Base-by-base conservation (phyloP, 2,113 vertebrate genomes). In the Stictonetta naevosa region DNA sequence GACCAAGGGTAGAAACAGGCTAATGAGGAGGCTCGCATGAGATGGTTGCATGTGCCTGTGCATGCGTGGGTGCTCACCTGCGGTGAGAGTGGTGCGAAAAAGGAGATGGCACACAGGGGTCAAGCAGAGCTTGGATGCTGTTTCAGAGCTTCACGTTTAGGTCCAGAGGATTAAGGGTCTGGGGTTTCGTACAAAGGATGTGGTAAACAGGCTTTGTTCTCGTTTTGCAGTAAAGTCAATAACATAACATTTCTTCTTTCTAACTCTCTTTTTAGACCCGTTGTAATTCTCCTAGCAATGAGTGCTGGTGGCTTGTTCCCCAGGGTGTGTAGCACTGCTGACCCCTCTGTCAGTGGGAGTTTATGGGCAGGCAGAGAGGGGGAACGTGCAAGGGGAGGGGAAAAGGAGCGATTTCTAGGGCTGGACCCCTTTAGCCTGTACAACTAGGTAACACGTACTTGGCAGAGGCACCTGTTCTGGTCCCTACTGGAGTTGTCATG, bases 161-260 rank as follows among this genome's bases (percentile, higher is more conserved):
- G 23, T 74, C 23, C 59, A 48, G 46, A 55, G n/a, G 46, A 74
- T 38, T 25, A n/a, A 67, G 23, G 53, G n/a, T 6, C 34, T 50
- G 38, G 13, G 26, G 26, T 6, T 36, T 50, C 29, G 13, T 28
- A 21, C 13, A 11, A 77, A 52, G 23, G 16, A 28, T 2, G 0
- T 18, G 26, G 20, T 56, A 64, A 52, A 59, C 50, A 46, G 52
- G 29, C 59, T 64, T 59, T 21, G 23, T 53, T 58, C 44, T 83
- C 0, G 3, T 20, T 78, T 48, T 48, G 38, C 28, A 15, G 21
- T 33, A n/a, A 48, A 59, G n/a, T 59, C 77, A 72, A 13, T 58
- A 48, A 71, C 0, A 3, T 2, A 2, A 2, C 46, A 12, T 62
- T 71, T 25, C 42, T 18, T 62, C 8, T 76, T 48, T 53, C 17